phyloP scores from a whole-genome alignment of 2,888 invertebrate species.

The Leptinotarsa haldemani region DNA sequence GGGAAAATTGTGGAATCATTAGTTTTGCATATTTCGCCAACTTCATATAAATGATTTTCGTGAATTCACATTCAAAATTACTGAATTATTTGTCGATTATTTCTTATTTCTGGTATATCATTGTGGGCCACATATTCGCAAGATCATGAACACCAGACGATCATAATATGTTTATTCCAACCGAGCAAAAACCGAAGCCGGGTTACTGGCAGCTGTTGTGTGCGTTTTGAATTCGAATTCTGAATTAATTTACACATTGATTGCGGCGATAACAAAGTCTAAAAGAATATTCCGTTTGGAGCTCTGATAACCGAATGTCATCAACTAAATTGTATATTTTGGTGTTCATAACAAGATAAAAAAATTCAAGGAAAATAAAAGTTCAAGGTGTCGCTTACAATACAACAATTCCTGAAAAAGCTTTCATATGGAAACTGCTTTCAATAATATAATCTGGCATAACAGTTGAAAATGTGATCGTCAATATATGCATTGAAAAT shows the following conservation, averaged over 20 bases:
- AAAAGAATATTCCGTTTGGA: background rate
- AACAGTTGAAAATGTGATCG: too few relatives aligned
- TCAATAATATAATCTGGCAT: too few relatives aligned
- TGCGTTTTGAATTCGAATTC: background rate
- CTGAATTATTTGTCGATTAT: too few relatives aligned
- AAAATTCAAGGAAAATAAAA: background rate
- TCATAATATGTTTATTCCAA: background rate
- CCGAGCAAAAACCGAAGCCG: background rate
- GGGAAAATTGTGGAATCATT: too few relatives aligned
- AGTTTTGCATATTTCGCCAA: too few relatives aligned
- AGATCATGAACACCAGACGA: background rate
- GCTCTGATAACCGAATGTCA: background rate
- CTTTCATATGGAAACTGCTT: too few relatives aligned
- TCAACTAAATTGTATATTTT: background rate
- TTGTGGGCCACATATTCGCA: background rate
- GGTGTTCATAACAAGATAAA: background rate
- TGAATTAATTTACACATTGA: slow-evolving; percentile 8
- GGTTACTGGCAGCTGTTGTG: background rate
- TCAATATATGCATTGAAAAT: too few relatives aligned
- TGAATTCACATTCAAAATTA: too few relatives aligned
- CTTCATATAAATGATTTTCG: too few relatives aligned
- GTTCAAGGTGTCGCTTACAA: background rate
- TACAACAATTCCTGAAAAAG: too few relatives aligned
- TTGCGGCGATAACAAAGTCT: background rate
- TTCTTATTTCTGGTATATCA: background rate